phyloP scores from a whole-genome alignment of 2,113 vertebrate genomes.

The Myxocyprinus asiaticus region DNA sequence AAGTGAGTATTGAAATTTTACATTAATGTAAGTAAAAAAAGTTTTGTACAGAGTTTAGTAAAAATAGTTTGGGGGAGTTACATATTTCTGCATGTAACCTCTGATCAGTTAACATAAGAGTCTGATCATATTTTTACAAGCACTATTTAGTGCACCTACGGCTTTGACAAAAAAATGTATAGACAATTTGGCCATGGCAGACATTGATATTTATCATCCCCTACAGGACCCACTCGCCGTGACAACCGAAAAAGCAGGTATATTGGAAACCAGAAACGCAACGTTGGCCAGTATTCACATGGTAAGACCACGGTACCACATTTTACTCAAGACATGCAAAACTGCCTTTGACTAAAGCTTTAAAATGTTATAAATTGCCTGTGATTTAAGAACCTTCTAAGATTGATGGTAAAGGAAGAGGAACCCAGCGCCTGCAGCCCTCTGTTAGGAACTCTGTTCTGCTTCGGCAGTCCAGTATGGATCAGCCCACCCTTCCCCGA shows the following conservation, averaged over 20 bases:
- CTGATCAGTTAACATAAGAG: not conserved
- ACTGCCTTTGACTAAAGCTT: not conserved
- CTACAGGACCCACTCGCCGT: constrained; percentile 75
- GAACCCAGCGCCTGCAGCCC: not conserved
- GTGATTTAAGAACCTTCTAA: constrained; percentile 43
- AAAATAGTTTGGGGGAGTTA: not conserved
- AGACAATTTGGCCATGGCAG: too few species aligned
- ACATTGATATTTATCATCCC: not conserved
- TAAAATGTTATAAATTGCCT: not conserved
- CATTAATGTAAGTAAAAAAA: not conserved
- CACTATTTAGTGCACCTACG: too few species aligned
- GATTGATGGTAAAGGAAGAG: constrained; percentile 11
- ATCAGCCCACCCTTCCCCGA: constrained; percentile 79
- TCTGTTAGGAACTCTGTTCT: constrained; percentile 67
- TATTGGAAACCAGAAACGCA: constrained; percentile 30
- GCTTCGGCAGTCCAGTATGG: constrained; percentile 76
- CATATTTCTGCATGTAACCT: not conserved
- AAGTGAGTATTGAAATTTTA: constrained; percentile 61
- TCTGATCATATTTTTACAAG: too few species aligned
- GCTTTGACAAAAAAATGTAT: too few species aligned
- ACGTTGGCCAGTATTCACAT: constrained; percentile 37
- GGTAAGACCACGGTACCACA: constrained; percentile 55
- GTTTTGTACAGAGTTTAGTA: not conserved
- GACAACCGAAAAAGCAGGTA: constrained; percentile 78
- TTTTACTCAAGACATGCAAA: not conserved